Conservation (phyloP, 1,140 invertebrate species). For the Drosophila mayri region DNA sequence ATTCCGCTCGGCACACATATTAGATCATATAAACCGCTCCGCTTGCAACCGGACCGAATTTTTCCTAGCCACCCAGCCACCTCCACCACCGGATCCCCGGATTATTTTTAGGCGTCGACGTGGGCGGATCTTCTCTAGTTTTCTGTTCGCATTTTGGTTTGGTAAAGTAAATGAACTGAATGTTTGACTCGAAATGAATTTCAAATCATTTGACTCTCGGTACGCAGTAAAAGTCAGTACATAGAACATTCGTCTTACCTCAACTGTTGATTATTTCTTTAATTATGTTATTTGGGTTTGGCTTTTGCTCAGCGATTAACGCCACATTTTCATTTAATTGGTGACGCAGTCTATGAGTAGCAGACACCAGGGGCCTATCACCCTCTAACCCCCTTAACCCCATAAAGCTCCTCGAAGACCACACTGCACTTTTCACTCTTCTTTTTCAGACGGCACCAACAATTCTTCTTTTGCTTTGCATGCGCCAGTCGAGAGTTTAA, state of each 20-base stretch:
- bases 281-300: conserved; percentile 47
- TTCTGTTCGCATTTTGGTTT: conserved; percentile 37
- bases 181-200: conserved; percentile 60
- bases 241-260: conserved; percentile 30
- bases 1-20: conserved; percentile 47
- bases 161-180: conserved; percentile 63
- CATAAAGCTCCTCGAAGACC: not conserved
- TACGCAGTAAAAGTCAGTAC: conserved; percentile 25
- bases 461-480: conserved; percentile 56
- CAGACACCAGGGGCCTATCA: not conserved
- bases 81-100: conserved; percentile 13
- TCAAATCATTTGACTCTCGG: conserved; percentile 55
- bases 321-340: conserved; percentile 80
- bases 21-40: conserved; percentile 48
- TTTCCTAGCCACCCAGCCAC: conserved; percentile 17
- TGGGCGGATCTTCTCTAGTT: conserved; percentile 58
- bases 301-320: conserved; percentile 57
- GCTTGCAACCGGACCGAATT: conserved; percentile 57
- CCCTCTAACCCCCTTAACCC: not conserved
- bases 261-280: conserved; percentile 52
- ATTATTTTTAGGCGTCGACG: conserved; percentile 73
- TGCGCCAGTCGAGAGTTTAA: conserved; percentile 45
- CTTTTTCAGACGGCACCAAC: conserved; percentile 81
- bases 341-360: conserved; percentile 63
- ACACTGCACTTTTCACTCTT: conserved; percentile 46